phyloP scores from a whole-genome alignment of 2,888 invertebrate genomes.

The Acanthopleura granulata region DNA sequence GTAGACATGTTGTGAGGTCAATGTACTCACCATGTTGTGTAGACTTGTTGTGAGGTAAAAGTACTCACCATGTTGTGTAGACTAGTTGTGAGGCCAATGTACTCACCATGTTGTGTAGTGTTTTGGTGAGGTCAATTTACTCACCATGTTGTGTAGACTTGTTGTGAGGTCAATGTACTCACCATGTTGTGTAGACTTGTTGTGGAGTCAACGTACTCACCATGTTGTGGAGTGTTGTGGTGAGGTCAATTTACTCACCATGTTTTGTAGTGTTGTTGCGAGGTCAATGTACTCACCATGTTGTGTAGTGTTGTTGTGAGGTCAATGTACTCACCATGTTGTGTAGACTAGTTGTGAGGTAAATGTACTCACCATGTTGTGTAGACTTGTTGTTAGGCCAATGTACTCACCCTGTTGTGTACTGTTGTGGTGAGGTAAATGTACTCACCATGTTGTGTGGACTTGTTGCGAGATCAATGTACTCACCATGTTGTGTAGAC shows the following conservation, averaged over 20 bases:
- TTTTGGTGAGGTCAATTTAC: slow-evolving; percentile 82
- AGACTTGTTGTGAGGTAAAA: slow-evolving; percentile 82
- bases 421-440: slow-evolving; percentile 82
- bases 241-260: slow-evolving; percentile 79
- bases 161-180: slow-evolving; percentile 91
- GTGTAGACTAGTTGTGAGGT: slow-evolving; percentile 78
- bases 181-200: slow-evolving; percentile 91
- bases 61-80: slow-evolving; percentile 77
- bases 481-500: slow-evolving; percentile 75
- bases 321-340: slow-evolving; percentile 84
- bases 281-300: slow-evolving; percentile 87
- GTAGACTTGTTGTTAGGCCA: slow-evolving; percentile 79
- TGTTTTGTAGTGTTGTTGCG: slow-evolving; percentile 73
- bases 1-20: slow-evolving; percentile 79
- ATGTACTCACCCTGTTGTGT: slow-evolving; percentile 80
- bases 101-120: slow-evolving; percentile 75
- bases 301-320: slow-evolving; percentile 76
- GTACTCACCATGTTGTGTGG: slow-evolving; percentile 77
- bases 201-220: slow-evolving; percentile 78
- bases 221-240: slow-evolving; percentile 72
- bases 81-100: slow-evolving; percentile 84
- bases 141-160: slow-evolving; percentile 62
- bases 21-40: slow-evolving; percentile 80
- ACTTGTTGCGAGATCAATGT: slow-evolving; percentile 84
- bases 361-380: slow-evolving; percentile 81